Evolutionary conservation across 2,113 vertebrate genomes (phyloP).

Genomic region (Macheiramphus alcinus): DNA sequence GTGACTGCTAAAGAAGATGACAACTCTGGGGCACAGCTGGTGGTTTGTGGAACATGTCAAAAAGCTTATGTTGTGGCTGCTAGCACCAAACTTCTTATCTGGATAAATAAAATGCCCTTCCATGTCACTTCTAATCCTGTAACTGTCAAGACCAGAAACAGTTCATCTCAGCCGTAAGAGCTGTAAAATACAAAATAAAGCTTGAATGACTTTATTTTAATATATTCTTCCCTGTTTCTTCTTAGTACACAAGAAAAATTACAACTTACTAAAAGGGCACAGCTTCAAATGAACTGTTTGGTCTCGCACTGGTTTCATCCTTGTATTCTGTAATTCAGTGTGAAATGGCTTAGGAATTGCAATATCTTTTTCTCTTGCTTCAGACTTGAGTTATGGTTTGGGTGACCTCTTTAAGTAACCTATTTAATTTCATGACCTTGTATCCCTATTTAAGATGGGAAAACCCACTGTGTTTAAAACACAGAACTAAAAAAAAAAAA

Average conservation of each 20-base stretch:
- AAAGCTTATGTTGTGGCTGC: constrained; percentile 53
- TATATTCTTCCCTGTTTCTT: neutral
- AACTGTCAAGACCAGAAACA: neutral
- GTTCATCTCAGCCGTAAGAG: neutral
- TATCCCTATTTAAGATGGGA: neutral
- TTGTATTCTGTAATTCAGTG: neutral
- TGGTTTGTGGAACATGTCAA: constrained; percentile 21
- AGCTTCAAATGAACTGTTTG: neutral
- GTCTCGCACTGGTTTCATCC: neutral
- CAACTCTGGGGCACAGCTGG: constrained; percentile 49
- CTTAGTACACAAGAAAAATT: neutral
- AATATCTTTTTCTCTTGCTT: neutral
- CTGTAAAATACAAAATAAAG: neutral
- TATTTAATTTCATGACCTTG: neutral
- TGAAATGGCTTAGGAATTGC: neutral
- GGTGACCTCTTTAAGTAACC: neutral
- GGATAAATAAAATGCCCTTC: constrained; percentile 46
- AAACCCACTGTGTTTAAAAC: neutral
- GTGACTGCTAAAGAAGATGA: neutral
- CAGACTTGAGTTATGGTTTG: neutral
- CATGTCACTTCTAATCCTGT: constrained; percentile 23
- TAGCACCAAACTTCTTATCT: neutral
- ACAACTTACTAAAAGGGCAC: neutral
- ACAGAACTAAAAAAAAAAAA: neutral
- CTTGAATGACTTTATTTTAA: neutral